These are phyloP conservation scores for Tyto alba DNA, from an alignment of 2,113 vertebrate genomes.

Conservation along the genomic window DNA sequence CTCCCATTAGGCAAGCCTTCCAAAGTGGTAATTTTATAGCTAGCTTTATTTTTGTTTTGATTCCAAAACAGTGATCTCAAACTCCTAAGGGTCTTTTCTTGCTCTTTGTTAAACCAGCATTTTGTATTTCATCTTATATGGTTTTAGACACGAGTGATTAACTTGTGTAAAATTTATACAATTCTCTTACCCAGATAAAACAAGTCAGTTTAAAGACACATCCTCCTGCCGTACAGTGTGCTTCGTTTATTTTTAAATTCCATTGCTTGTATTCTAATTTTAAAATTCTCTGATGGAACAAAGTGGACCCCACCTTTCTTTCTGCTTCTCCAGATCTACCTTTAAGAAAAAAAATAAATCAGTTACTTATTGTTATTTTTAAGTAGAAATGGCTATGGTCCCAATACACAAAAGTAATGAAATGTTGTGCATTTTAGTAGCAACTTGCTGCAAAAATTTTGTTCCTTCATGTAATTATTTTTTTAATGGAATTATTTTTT, in stretches of 20 bases:
- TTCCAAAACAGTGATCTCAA: not conserved
- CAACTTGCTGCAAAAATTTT: not conserved
- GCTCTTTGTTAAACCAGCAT: not conserved
- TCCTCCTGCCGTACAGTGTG: not conserved
- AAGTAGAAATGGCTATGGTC: not conserved
- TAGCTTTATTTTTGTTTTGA: not conserved
- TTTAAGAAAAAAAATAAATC: not conserved
- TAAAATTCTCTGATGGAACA: not conserved
- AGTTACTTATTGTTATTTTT: not conserved
- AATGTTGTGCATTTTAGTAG: not conserved
- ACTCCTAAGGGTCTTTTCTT: not conserved
- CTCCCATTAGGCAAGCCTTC: not conserved
- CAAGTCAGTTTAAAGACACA: not conserved
- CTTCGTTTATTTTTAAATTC: not conserved
- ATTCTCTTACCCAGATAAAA: not conserved
- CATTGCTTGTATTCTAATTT: not conserved
- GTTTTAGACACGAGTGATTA: not conserved
- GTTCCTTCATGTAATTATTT: not conserved
- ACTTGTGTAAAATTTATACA: not conserved
- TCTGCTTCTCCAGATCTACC: not conserved
- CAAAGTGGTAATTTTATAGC: not conserved
- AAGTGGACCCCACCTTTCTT: not conserved
- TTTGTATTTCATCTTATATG: not conserved
- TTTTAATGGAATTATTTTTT: no score
- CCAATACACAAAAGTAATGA: not conserved